Evolutionary conservation across 2,888 invertebrate species (phyloP).

Genomic region (Slavum lentiscoides): DNA sequence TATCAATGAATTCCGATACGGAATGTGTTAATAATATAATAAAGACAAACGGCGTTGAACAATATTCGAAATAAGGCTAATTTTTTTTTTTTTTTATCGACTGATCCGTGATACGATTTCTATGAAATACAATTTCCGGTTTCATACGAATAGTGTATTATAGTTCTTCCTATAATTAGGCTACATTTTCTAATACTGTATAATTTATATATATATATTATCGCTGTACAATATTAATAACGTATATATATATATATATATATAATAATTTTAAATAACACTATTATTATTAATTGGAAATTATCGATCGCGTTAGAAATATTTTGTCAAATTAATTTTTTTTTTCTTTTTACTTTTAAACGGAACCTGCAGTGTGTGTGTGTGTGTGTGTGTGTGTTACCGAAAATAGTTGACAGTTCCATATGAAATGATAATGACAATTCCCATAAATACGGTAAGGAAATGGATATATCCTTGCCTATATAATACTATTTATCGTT

Average conservation of each 20-base stretch:
- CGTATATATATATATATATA: no score
- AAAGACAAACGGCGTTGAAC: not conserved
- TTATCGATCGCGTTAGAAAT: not conserved
- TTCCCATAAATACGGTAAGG: no score
- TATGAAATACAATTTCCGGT: constrained; percentile 32
- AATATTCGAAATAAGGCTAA: constrained; percentile 19
- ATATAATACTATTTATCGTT: no score
- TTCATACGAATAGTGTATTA: no score
- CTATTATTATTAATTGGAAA: no score
- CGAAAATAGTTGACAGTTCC: no score
- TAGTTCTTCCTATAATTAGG: not conserved
- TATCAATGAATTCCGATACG: constrained; percentile 3
- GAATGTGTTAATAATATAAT: not conserved
- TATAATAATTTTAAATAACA: no score
- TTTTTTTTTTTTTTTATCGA: constrained; percentile 6
- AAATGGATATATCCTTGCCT: no score
- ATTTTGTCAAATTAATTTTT: not conserved
- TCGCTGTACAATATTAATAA: no score
- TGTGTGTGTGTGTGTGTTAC: no score
- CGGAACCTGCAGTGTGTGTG: not conserved
- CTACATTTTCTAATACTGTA: not conserved
- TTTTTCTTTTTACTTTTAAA: not conserved
- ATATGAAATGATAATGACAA: no score
- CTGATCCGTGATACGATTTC: constrained; percentile 13
- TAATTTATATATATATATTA: not conserved